phyloP scores from a whole-genome alignment of 2,113 vertebrate species.

The human region GRCh38 chr7:120356001-120356500 shows the following conservation, averaged over 20 bases:
- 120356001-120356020: neutral
- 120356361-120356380: constrained; percentile 33
- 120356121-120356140: neutral
- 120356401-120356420: constrained; percentile 47
- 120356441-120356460: constrained; percentile 4
- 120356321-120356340: constrained; percentile 24
- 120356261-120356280: constrained; percentile 40
- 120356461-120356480: neutral
- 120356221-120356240: neutral
- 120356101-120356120: constrained; percentile 8
- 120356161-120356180: constrained; percentile 9
- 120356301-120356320: neutral
- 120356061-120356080: constrained; percentile 38
- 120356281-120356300: constrained; percentile 54
- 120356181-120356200: neutral
- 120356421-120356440: neutral
- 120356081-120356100: constrained; percentile 22
- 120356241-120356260: neutral
- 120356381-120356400: neutral
- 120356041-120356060: neutral
- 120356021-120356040: neutral
- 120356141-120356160: constrained; percentile 1
- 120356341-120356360: neutral
- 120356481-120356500: neutral
- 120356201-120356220: constrained; percentile 42